Evolutionary conservation across 2,113 vertebrate genomes (phyloP), one percentile per base, ranked within the genome.

Genomic region (Pseudopipra pipra): DNA sequence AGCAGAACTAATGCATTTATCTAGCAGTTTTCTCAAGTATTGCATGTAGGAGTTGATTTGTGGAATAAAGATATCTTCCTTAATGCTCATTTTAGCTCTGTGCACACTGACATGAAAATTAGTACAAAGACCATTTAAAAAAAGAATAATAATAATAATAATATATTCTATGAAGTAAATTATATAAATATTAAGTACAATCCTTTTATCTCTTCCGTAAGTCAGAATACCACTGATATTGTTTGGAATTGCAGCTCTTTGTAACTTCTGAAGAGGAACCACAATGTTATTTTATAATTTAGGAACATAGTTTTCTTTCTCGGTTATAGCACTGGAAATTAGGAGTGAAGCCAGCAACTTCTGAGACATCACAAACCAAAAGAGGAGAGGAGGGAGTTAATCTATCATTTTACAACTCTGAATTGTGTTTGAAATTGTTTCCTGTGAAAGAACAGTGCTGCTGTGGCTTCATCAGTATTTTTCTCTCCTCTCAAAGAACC

Each of bases 1-100:
- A 73, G 66, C 52, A 81, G 61, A 94, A 86, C 72, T 54, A 89
- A 81, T 72, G 66, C 47, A 56, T 84, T 88, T 95, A 93, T 90
- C 51, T 55, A 65, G 44, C 49, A 71, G 27, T 92, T 95, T 92
- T 90, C 85, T 89, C 37, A 75, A 84, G 39, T 59, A 88, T 84
- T 78, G 41, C 61, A 56, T 84, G 79, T 59, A 79, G 52, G 76
- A 62, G 30, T 80, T 81, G 49, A 67, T 92, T 71, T 56, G 47
- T 84, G 44, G 68, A 89, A 81, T 68, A 75, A 56, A 92, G 23
- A 77, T 52, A 56, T 76, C 31, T 86, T 84, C 63, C n/a, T 59
- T 84, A 86, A 91, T 74, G 55, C 35, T 86, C 24, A 44, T 78
- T 93, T 88, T 88, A 80, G 39, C 44, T 88, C 76, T 58, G 3